Evolutionary conservation across 2,797 vertebrate genomes (phyloP).

Genomic region (Galago senegalensis): DNA sequence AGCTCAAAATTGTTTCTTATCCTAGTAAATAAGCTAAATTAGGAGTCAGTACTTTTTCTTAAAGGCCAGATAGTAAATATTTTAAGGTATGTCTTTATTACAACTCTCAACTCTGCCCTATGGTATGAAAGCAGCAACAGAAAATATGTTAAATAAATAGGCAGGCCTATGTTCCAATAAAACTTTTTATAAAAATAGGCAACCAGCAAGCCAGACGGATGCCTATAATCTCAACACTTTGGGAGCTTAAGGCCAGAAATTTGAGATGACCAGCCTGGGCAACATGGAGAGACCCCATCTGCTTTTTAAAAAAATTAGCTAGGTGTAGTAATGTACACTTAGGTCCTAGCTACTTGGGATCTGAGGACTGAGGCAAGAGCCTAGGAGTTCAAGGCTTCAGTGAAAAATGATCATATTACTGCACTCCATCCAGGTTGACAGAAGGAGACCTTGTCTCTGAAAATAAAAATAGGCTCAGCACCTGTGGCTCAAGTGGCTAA

Average conservation of each 20-base stretch:
- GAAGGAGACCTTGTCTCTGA: background rate
- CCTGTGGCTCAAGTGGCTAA: no score
- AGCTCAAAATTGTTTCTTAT: constrained; percentile 8
- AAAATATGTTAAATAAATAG: background rate
- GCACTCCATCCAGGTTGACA: background rate
- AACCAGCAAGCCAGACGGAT: background rate
- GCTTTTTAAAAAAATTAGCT: background rate
- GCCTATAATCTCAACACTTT: background rate
- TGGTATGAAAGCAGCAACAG: constrained; percentile 4
- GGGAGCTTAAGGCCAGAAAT: background rate
- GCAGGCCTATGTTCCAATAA: background rate
- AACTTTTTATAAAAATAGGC: background rate
- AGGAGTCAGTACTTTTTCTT: constrained; percentile 20
- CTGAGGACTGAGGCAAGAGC: background rate
- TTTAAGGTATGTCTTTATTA: constrained; percentile 1
- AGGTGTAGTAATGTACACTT: background rate
- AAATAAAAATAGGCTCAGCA: background rate
- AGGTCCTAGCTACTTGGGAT: background rate
- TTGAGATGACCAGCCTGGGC: background rate
- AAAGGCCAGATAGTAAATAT: constrained; percentile 38
- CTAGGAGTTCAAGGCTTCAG: background rate
- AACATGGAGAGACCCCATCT: background rate
- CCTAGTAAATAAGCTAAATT: constrained; percentile 26
- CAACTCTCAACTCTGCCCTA: background rate
- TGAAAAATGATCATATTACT: background rate